Evolutionary conservation across 2,797 vertebrate genomes (phyloP).

Genomic region (Eutrigla gurnardus): DNA sequence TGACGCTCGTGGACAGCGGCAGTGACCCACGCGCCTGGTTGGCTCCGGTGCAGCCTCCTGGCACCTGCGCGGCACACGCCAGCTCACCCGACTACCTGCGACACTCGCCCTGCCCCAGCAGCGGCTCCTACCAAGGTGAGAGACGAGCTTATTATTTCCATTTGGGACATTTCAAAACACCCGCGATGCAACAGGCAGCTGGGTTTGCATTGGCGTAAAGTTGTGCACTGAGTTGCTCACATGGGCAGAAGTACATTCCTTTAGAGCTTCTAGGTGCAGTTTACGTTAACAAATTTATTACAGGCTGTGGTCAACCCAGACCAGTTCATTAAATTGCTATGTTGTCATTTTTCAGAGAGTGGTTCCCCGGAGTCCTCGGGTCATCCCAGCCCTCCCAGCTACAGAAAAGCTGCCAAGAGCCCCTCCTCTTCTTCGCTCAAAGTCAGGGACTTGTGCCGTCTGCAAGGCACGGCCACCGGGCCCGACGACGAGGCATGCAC

Average conservation of each 20-base stretch:
- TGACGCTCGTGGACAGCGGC: slow-evolving; percentile 86
- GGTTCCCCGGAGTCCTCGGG: slow-evolving; percentile 79
- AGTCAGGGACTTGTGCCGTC: slow-evolving; percentile 82
- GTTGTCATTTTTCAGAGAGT: slow-evolving; percentile 64
- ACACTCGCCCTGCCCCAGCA: slow-evolving; percentile 84
- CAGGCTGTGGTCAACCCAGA: neutral
- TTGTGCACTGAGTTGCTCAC: neutral
- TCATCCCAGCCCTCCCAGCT: slow-evolving; percentile 74
- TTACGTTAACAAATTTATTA: neutral
- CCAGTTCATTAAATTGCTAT: neutral
- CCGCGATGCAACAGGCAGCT: neutral
- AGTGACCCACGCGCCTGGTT: slow-evolving; percentile 92
- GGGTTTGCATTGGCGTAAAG: neutral
- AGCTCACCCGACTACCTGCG: slow-evolving; percentile 85
- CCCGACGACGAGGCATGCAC: slow-evolving; percentile 61
- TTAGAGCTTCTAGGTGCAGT: neutral
- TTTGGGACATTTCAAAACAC: neutral
- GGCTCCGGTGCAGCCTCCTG: slow-evolving; percentile 85
- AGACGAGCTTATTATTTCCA: neutral
- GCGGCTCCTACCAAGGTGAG: slow-evolving; percentile 78
- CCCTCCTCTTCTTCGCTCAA: slow-evolving; percentile 76
- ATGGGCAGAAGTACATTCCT: neutral
- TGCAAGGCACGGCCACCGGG: slow-evolving; percentile 72
- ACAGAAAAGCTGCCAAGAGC: slow-evolving; percentile 72
- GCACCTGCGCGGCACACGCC: slow-evolving; percentile 88